Percentiles rank a stretch among this genome's conserved stretches.
Conservation (phyloP, 1,140 invertebrate genomes). For the Zaprionus gabonicus region DNA sequence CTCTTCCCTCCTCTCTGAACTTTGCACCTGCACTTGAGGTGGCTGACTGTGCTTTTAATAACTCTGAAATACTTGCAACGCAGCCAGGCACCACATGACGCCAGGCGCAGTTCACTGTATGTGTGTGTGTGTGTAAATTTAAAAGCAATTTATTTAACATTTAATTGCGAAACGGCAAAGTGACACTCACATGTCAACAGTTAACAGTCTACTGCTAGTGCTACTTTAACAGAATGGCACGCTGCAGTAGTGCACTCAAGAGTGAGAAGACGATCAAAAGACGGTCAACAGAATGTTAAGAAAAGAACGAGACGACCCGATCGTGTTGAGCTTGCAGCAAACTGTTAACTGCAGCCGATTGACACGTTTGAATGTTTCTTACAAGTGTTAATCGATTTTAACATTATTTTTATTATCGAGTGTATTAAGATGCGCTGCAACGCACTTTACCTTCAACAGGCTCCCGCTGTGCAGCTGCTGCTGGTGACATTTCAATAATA, state of each 20-base stretch:
- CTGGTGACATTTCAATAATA: conserved; percentile 40
- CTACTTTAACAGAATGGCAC: background rate
- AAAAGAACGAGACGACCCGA: background rate
- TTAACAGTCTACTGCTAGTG: background rate
- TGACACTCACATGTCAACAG: conserved; percentile 31
- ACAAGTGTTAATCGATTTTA: background rate
- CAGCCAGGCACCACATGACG: conserved; percentile 11
- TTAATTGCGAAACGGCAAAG: background rate
- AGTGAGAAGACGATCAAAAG: no score
- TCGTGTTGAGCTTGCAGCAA: background rate
- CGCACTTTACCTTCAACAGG: conserved; percentile 6
- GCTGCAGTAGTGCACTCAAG: background rate
- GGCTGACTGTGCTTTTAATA: conserved; percentile 15
- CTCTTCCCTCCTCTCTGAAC: conserved; percentile 11
- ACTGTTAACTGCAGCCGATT: background rate
- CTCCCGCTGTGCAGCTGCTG: conserved; percentile 27
- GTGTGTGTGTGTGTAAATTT: conserved; percentile 34
- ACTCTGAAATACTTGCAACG: conserved; percentile 30
- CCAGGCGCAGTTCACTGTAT: background rate
- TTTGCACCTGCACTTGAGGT: conserved; percentile 23
- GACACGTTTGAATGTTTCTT: background rate
- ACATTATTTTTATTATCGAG: background rate
- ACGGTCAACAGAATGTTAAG: no score
- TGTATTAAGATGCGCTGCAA: background rate
- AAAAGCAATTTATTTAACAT: conserved; percentile 58